Evolutionary conservation across 1,140 invertebrate genomes (phyloP).

Genomic region (Pogonomyrmex californicus): DNA sequence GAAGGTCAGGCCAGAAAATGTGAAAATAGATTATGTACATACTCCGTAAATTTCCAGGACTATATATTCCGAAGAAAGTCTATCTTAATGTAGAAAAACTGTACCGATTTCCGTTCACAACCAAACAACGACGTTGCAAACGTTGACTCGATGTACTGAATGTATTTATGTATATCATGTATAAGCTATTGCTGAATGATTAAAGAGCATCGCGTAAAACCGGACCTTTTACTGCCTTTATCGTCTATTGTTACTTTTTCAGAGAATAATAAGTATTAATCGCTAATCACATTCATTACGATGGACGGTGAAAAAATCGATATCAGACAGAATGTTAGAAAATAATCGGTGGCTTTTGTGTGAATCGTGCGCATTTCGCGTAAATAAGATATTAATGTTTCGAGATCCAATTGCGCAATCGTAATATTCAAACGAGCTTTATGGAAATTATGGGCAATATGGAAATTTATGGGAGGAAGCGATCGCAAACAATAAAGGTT

Average conservation of each 20-base stretch:
- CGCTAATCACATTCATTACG: background rate
- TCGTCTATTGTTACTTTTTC: background rate
- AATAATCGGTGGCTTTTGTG: background rate
- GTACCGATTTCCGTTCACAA: conserved; percentile 37
- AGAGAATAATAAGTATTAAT: background rate
- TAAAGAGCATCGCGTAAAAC: conserved; percentile 69
- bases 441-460: conserved; percentile 25
- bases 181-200: conserved; percentile 71
- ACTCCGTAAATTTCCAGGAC: conserved; percentile 53
- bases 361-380: background rate
- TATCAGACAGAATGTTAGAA: background rate
- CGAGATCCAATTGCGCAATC: background rate
- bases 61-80: conserved; percentile 54
- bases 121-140: conserved; percentile 66
- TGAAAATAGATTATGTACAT: conserved; percentile 50
- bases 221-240: background rate
- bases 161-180: conserved; percentile 78
- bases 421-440: conserved; percentile 13
- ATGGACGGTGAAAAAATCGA: background rate
- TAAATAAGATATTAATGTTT: conserved; percentile 16
- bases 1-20: background rate
- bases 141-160: conserved; percentile 76
- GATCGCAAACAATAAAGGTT: conserved; percentile 17
- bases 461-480: background rate
- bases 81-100: conserved; percentile 40